A percentile compares a stretch with the other conserved stretches of the same genome.
These are phyloP conservation scores for Porites divaricata DNA, from an alignment of 92 coral and sea anemone species.

Conservation along the genomic window DNA sequence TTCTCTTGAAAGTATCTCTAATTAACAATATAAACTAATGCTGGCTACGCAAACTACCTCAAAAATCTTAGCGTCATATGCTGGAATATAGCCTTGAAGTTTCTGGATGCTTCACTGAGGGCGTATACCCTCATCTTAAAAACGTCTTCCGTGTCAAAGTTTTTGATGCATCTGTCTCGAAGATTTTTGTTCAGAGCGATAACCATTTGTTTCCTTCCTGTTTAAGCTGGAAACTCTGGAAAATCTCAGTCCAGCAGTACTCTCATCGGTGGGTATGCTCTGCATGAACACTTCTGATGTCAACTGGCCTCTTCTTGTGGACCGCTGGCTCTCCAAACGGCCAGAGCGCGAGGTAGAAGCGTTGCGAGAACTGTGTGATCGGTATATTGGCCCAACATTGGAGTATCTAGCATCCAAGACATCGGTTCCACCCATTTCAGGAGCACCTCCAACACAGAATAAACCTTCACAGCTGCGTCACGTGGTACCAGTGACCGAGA, in stretches of 20 bases:
- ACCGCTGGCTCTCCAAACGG: constrained; percentile 90
- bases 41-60: no score
- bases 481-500: constrained; percentile 87
- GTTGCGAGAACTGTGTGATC: constrained; percentile 86
- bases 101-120: no score
- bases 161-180: neutral
- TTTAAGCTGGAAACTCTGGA: constrained; percentile 85
- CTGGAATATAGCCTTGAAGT: no score
- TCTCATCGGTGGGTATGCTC: constrained; percentile 93
- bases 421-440: constrained; percentile 91
- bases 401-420: constrained; percentile 84
- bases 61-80: no score
- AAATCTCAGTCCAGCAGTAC: constrained; percentile 88
- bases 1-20: no score
- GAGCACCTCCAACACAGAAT: constrained; percentile 88
- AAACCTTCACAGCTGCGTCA: constrained; percentile 87
- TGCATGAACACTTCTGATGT: constrained; percentile 83
- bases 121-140: no score
- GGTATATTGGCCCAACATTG: constrained; percentile 89
- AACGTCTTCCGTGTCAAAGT: neutral
- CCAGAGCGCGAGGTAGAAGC: constrained; percentile 92
- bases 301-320: constrained; percentile 93
- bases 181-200: neutral
- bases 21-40: no score
- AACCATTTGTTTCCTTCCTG: neutral